Base-by-base conservation (phyloP, 2,888 invertebrate genomes). In the Electrophaes corylata region DNA sequence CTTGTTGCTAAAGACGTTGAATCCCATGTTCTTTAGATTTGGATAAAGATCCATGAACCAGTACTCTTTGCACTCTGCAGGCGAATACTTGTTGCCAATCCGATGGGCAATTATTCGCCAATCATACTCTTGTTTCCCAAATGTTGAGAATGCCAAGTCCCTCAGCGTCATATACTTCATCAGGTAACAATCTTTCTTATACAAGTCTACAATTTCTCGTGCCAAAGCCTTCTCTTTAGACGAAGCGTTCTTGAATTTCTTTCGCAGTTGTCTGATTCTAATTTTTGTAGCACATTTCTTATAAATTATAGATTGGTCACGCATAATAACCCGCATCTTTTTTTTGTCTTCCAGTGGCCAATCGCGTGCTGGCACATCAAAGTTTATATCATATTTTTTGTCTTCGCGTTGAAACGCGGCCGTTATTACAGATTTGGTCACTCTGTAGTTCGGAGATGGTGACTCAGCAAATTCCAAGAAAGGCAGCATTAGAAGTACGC, bases 21-120 rank as follows among this genome's bases (percentile, higher is more conserved):
- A 57, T 0, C 33, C 41, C 41, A 51, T 47, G 18, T 57, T 51
- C 33, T 43, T 51, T 3, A 57, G 29, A 4, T 10, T 19, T 8
- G 57, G 57, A 20, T 57, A 51, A 8, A 57, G 20, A 14, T 50
- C 43, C 57, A 57, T 51, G 20, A 51, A 51, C 57, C 57, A 57
- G 14, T 18, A 57, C 20, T 57, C 57, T 29, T 51, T 35, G 43
- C 57, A 57, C 16, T 57, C 46, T 4, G 41, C 46, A 19, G 57
- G 57, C 8, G 57, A 29, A 12, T 35, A 26, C 19, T 51, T 43
- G 19, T 41, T 19, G n/a, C 29, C 14, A 4, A 57, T 0, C 8
- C 16, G 12, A 1, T 43, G 29, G 2, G 57, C 41, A 2, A 57
- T 51, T 19, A 23, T 12, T 8, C 51, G 8, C 57, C 57, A 57